A percentile compares a stretch with the other conserved stretches of the same genome.
phyloP scores from a whole-genome alignment of 2,113 vertebrate genomes.

The Xerus inauris region DNA sequence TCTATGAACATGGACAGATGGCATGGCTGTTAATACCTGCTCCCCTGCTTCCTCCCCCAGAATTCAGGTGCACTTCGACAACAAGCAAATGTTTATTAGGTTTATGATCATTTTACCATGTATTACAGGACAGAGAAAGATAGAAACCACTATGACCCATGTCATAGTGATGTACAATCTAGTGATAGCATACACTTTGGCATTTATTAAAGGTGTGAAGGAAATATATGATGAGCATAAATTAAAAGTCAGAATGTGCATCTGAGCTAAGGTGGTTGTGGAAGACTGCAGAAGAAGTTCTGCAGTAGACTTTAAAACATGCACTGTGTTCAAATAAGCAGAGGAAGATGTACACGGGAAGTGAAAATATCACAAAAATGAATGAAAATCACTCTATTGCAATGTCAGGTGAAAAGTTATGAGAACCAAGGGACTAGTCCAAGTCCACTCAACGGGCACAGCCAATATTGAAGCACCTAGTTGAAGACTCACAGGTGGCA shows the following conservation, averaged over 20 bases:
- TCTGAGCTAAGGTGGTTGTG: neutral
- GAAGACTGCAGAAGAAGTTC: neutral
- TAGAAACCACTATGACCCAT: neutral
- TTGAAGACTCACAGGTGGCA: neutral
- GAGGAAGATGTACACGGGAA: neutral
- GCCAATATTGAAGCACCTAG: neutral
- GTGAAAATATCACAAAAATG: neutral
- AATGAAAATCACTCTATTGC: neutral
- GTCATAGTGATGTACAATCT: neutral
- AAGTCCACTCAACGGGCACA: too few relatives aligned
- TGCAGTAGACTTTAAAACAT: neutral
- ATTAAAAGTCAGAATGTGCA: neutral
- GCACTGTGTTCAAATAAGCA: neutral
- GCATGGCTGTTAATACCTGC: neutral
- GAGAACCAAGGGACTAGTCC: neutral
- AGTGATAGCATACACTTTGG: neutral
- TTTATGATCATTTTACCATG: neutral
- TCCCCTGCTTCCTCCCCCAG: neutral
- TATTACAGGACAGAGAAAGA: neutral
- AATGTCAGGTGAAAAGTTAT: neutral
- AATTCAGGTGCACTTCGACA: neutral
- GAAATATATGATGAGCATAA: neutral
- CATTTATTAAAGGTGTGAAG: neutral
- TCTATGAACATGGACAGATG: neutral
- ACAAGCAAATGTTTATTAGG: neutral